phyloP scores from a whole-genome alignment of 2,888 invertebrate genomes.

The Pegoplata infirma region DNA sequence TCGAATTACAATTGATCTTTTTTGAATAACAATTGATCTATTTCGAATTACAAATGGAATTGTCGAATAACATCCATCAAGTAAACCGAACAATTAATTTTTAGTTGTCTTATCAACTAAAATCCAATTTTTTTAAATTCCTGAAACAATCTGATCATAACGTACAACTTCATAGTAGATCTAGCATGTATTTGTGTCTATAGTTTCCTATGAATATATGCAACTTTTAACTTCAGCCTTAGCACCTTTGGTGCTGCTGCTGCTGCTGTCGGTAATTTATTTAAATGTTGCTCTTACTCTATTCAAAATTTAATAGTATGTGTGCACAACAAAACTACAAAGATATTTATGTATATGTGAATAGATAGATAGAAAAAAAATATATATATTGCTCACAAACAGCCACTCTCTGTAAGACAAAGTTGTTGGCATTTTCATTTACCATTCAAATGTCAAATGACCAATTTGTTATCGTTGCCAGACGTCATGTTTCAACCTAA shows the following conservation, averaged over 20 bases:
- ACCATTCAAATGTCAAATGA: constrained; percentile 61
- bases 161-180: too few species aligned
- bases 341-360: too few species aligned
- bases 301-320: constrained; percentile 45
- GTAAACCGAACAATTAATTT: too few species aligned
- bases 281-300: constrained; percentile 39
- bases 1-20: too few species aligned
- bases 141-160: too few species aligned
- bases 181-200: not conserved
- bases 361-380: constrained; percentile 1
- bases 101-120: too few species aligned
- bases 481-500: constrained; percentile 50
- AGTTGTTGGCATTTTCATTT: constrained; percentile 56
- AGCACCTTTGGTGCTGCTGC: constrained; percentile 22
- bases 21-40: too few species aligned
- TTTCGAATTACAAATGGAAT: too few species aligned
- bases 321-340: constrained; percentile 17
- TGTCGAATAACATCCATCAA: too few species aligned
- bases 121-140: too few species aligned
- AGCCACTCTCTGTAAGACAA: constrained; percentile 8
- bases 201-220: constrained; percentile 1
- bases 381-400: not conserved
- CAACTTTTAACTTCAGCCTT: constrained; percentile 32
- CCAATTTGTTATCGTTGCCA: constrained; percentile 60
- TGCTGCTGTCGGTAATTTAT: constrained; percentile 41